These are phyloP conservation scores for Tauraco erythrolophus DNA, from an alignment of 2,113 vertebrate species.

Conservation along the genomic window DNA sequence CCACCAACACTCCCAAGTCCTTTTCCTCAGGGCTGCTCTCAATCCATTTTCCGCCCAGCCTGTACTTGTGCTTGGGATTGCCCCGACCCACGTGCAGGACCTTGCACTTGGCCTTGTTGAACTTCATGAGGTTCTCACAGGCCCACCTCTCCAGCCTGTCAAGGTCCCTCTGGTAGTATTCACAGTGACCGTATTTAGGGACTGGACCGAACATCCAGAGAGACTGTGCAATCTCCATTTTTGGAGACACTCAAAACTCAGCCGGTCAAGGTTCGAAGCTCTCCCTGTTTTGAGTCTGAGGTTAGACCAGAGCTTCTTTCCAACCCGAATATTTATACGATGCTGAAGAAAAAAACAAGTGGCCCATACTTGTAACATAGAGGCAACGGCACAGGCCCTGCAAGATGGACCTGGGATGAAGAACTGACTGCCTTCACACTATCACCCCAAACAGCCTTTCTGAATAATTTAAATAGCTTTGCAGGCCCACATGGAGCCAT, in stretches of 20 bases:
- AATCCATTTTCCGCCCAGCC: no score
- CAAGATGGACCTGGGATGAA: not conserved
- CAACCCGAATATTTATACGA: slow-evolving; percentile 42
- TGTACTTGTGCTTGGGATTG: no score
- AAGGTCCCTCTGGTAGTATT: not conserved
- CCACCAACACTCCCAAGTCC: no score
- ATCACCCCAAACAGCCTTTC: not conserved
- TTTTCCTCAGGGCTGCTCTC: no score
- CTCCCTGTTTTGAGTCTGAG: not conserved
- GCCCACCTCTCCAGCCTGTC: no score
- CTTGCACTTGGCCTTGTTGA: no score
- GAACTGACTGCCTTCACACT: not conserved
- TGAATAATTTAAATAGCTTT: not conserved
- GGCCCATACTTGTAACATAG: not conserved
- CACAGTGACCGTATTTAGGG: not conserved
- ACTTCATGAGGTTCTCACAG: no score
- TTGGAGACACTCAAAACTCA: not conserved
- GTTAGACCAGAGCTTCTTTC: not conserved
- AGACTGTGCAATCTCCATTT: not conserved
- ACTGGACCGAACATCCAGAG: not conserved
- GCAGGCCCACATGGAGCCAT: not conserved
- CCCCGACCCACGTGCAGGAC: no score
- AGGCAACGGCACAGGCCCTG: not conserved
- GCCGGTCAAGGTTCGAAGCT: not conserved
- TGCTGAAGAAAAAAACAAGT: not conserved